Base-by-base conservation (phyloP, 2,888 invertebrate genomes). In the Apodemia zela region DNA sequence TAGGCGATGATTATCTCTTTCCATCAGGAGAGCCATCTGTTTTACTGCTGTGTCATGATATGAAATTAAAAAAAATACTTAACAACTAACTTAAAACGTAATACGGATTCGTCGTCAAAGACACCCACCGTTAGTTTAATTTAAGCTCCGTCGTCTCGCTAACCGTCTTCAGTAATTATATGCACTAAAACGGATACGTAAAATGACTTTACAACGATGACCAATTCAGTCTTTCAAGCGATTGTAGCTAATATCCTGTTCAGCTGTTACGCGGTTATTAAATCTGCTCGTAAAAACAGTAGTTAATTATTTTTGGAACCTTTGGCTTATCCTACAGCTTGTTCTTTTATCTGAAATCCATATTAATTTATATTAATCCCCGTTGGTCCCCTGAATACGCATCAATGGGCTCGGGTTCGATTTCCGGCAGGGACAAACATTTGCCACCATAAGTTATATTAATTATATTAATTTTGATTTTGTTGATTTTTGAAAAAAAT, bases 81-180 rank as follows among this genome's bases (percentile, higher is more conserved):
- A 25, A 25, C 25, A 2, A 25, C 25, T 25, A 4, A 25, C 25
- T 25, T 25, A 25, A 72, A 72, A 71, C 74, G 72, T 79, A 74
- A 80, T 78, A 75, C 76, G 75, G 38, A 75, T 78, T 72, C 70
- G 73, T 78, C 77, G 79, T 86, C 6, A 33, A 33, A 3, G 33
- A 33, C 87, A 85, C 87, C 84, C 84, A 83, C 76, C 85, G 88
- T 89, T 89, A 89, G 74, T 85, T 87, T 88, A 88, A 89, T 89
- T 88, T 81, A 84, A 75, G 80, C 79, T 87, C 85, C 82, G 84
- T 85, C 86, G 83, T 80, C 75, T 75, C 77, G 74, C 78, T 78
- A 76, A 77, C 73, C 75, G 77, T 75, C 77, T 85, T 79, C 73
- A 82, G 80, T 82, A 85, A 87, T 87, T 86, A 85, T 80, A 79